Conservation (phyloP, 2,797 vertebrate genomes). For the Labroides dimidiatus region DNA sequence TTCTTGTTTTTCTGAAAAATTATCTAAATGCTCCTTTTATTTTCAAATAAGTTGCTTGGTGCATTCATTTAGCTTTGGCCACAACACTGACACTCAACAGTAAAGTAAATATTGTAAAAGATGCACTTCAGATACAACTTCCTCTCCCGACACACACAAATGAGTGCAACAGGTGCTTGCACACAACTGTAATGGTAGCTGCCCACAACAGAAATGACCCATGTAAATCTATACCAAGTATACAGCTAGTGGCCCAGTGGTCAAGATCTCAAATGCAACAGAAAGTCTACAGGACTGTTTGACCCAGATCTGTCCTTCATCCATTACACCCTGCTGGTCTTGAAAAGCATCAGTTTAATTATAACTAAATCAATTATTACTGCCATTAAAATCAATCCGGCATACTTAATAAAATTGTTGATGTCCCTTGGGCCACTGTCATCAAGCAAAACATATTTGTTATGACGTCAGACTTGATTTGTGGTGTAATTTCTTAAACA, state of each 20-base stretch:
- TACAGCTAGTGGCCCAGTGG: constrained; percentile 38
- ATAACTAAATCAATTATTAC: not conserved
- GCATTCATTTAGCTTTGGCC: too few species aligned
- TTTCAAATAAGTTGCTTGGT: too few species aligned
- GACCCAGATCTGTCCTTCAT: constrained; percentile 45
- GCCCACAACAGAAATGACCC: constrained; percentile 31
- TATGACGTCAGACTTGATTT: not conserved
- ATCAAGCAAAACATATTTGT: not conserved
- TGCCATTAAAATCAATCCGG: not conserved
- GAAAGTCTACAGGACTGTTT: constrained; percentile 36
- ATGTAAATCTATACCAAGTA: constrained; percentile 44
- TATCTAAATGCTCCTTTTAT: too few species aligned
- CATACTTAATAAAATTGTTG: not conserved
- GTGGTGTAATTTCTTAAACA: not conserved
- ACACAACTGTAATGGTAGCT: constrained; percentile 19
- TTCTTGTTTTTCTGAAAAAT: too few species aligned
- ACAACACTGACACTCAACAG: not conserved
- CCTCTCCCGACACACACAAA: constrained; percentile 24
- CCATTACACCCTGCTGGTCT: constrained; percentile 39
- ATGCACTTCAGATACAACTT: constrained; percentile 21
- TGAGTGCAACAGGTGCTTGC: constrained; percentile 69
- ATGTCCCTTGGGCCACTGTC: not conserved
- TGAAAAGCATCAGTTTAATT: constrained; percentile 21
- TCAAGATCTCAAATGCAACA: constrained; percentile 29
- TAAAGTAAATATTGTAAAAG: not conserved